These are phyloP conservation scores for Ephialtes manifestator DNA, from an alignment of 2,888 invertebrate species.

Conservation along the genomic window DNA sequence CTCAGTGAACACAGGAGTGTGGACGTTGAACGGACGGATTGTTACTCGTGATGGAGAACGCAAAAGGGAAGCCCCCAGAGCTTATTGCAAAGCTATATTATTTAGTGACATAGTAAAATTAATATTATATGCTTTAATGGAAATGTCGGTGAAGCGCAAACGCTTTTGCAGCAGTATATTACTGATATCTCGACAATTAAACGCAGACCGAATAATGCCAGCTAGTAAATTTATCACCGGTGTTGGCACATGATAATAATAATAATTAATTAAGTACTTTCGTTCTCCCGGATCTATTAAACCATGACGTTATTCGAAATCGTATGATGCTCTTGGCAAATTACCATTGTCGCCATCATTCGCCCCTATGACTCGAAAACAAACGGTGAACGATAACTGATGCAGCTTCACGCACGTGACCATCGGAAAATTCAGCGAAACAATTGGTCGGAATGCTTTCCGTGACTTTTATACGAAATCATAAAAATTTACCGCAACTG, in stretches of 20 bases:
- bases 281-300: not conserved
- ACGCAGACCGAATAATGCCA: not conserved
- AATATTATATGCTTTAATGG: conserved; percentile 3
- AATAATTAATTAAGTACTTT: not conserved
- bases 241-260: not conserved
- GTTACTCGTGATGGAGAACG: conserved; percentile 6
- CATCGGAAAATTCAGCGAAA: not conserved
- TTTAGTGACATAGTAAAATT: not conserved
- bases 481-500: no score
- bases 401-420: not conserved
- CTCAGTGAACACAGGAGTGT: not conserved
- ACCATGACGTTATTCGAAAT: not conserved
- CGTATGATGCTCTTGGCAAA: not conserved
- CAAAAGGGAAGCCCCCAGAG: not conserved
- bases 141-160: not conserved
- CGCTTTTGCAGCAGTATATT: not conserved
- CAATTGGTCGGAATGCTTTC: no score
- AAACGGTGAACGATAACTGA: not conserved
- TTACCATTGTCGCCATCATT: not conserved
- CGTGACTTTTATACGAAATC: no score
- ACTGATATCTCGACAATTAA: conserved; percentile 1
- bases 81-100: not conserved
- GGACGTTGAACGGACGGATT: not conserved
- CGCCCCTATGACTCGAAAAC: not conserved
- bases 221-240: not conserved